Evolutionary conservation across 2,888 invertebrate species (phyloP), one percentile per base, ranked within the genome.

Genomic region (Drosophila vallismaia): DNA sequence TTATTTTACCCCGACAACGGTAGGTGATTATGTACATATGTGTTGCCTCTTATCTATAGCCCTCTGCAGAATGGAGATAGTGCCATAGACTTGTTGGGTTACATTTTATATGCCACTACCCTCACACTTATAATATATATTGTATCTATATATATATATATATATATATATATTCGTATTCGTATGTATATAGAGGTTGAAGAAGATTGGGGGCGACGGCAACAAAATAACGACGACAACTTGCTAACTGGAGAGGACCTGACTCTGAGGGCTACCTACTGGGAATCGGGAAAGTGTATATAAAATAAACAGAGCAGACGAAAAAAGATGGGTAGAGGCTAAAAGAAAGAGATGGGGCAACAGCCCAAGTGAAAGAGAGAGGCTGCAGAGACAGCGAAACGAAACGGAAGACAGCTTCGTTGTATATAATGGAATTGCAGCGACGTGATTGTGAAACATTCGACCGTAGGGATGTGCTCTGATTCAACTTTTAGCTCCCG

Each of bases 401-500:
- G 63, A 45, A 64, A 63, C 51, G 50, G 50, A 63, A 50, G 63
- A 63, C 63, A 63, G 63, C 66, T 53, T 24, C 67, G 70, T 77
- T 81, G 86, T 89, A 89, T 89, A 90, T 90, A 90, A 89, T 89
- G 85, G 89, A 90, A 90, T 90, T 90, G 90, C 90, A 90, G 89
- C 87, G 89, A 90, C 90, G 90, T 90, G 90, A 90, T 90, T 90
- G 90, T 88, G 86, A 90, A 90, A 89, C 90, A 90, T 89, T 88
- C 88, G 90, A 91, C 90, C 91, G 86, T 88, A 88, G 90, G 90
- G 91, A 91, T 90, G 88, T 88, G 90, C 88, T 89, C 89, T 90
- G 91, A 91, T 91, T 91, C 90, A 83, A 88, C 79, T 86, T 88
- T 87, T 59, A 52, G 82, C 70, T 82, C 75, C 82, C 79, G 78